Percentiles rank a stretch among this genome's conserved stretches.
These are phyloP conservation scores for Datnioides undecimradiatus DNA, from an alignment of 2,113 vertebrate genomes.

Conservation along the genomic window DNA sequence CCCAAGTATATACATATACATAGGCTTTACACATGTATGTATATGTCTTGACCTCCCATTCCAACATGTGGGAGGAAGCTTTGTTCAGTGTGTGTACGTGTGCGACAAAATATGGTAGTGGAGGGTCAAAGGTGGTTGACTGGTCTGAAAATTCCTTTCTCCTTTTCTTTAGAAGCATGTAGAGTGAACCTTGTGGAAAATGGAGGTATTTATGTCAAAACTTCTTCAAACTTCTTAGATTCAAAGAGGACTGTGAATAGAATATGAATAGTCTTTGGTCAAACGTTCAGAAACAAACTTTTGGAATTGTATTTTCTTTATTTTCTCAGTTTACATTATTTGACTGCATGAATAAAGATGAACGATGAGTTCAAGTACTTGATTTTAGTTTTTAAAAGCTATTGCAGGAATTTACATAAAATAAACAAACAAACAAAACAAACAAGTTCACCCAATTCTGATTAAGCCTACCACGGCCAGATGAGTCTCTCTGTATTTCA, in stretches of 20 bases:
- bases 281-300: neutral
- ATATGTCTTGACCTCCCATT: constrained; percentile 11
- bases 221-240: neutral
- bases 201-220: neutral
- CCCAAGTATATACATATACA: neutral
- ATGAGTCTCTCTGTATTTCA: too few relatives aligned
- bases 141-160: neutral
- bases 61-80: neutral
- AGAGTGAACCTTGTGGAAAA: neutral
- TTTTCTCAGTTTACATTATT: neutral
- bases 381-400: neutral
- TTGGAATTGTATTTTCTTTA: neutral
- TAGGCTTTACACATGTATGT: too few relatives aligned
- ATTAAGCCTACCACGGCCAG: too few relatives aligned
- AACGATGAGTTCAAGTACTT: neutral
- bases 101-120: neutral
- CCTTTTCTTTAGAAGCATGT: neutral
- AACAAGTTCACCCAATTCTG: too few relatives aligned
- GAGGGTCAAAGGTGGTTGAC: neutral
- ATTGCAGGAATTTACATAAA: too few relatives aligned
- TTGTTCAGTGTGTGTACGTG: neutral
- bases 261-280: neutral
- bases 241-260: neutral
- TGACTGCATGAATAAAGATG: neutral
- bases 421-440: too few relatives aligned